phyloP scores from a whole-genome alignment of 2,113 vertebrate species.

The Arvicanthis niloticus region DNA sequence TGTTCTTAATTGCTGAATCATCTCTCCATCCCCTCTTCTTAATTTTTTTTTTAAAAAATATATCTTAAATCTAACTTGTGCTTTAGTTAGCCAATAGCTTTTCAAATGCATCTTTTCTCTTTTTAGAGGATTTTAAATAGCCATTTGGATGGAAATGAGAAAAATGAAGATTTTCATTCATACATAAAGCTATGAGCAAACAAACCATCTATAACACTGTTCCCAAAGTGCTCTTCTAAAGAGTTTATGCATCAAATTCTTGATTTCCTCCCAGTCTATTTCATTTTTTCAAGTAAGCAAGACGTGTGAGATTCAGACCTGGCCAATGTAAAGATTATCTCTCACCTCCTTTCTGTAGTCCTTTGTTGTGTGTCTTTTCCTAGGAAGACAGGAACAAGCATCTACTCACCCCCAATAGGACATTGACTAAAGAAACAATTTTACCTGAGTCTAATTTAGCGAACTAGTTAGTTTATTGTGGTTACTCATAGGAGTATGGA shows the following conservation, averaged over 20 bases:
- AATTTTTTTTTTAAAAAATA: not conserved
- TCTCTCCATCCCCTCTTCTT: not conserved
- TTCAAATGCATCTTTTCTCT: constrained; percentile 48
- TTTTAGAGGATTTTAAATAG: constrained; percentile 42
- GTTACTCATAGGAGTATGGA: no score
- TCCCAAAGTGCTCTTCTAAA: constrained; percentile 21
- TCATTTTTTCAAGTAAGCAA: constrained; percentile 30
- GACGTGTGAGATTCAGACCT: constrained; percentile 1
- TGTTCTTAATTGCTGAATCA: not conserved
- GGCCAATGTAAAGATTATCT: not conserved
- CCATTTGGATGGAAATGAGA: constrained; percentile 24
- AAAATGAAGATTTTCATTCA: not conserved
- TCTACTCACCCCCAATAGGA: not conserved
- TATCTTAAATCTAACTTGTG: constrained; percentile 34
- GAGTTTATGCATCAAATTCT: not conserved
- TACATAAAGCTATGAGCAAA: not conserved
- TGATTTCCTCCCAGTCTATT: constrained; percentile 9
- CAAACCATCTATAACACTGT: not conserved
- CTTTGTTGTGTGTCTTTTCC: not conserved
- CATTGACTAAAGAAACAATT: not conserved
- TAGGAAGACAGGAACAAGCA: not conserved
- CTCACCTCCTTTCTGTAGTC: constrained; percentile 6
- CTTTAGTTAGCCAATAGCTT: constrained; percentile 49
- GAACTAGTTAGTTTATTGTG: not conserved
- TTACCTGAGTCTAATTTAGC: not conserved